Base-by-base conservation (phyloP, 1,140 invertebrate species). In the Ridgeia piscesae region DNA sequence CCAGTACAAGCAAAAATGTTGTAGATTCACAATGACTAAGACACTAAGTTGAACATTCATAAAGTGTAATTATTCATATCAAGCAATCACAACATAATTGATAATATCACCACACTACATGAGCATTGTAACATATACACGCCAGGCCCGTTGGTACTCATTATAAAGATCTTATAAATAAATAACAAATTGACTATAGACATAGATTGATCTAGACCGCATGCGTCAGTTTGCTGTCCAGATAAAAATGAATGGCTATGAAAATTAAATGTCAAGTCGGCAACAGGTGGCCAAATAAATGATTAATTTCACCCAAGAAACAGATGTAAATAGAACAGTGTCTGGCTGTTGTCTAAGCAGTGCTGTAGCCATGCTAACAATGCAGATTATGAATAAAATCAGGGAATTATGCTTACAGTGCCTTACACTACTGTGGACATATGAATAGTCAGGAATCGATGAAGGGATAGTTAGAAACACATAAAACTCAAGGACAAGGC, bases 151-250 rank as follows among this genome's bases (percentile, higher is more conserved):
- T 92, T 35, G 92, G 33, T 35, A n/a, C 35, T 88, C 48, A 92
- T 48, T 35, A 89, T 77, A 89, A 34, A 89, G 91, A 35, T 91
- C n/a, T 50, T 35, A 35, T 33, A 92, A 35, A 88, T 88, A 89
- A 94, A 92, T 88, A 93, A 89, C 58, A 4, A 21, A 77, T 21
- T 77, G 58, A 77, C 8, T 31, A 4, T 21, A 27, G 58, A 77
- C 58, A 77, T 77, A 27, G 58, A 77, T 21, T 77, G 58, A 77
- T 77, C 58, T 77, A 21, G 2, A 31, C 58, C 11, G 58, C 58
- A 77, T 77, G 58, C 58, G 2, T 77, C 58, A 77, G 58, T 77
- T 21, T 77, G 58, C 42, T 42, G 42, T 77, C 58, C 58, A 31
- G 27, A 21, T 2, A 2, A 14, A 21, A 21, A 4, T 77, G 11